Evolutionary conservation across 2,888 invertebrate species (phyloP), one percentile per base, ranked within the genome.

Genomic region (Sturmia bella): DNA sequence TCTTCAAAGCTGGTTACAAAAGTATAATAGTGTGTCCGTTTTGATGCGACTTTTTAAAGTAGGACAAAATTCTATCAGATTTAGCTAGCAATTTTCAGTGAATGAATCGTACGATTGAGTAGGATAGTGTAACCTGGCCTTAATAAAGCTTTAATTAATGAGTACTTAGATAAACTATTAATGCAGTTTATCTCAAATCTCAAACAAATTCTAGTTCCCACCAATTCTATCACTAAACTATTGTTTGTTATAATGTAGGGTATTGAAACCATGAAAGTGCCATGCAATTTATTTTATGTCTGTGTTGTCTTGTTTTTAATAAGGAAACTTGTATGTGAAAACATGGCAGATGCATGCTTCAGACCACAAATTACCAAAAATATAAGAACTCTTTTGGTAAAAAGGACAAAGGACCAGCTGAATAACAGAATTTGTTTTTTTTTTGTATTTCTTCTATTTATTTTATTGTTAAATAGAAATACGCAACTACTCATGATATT

Each of bases 341-440:
- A 45, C 66, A 73, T 66, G 66, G 66, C 72, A 72, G 66, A 72
- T 61, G 72, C 52, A 78, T 59, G 57, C 52, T 66, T 72, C 54
- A 72, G 52, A 45, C 78, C 78, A 66, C 78, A 79, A 79, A 79
- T 73, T 79, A 66, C 45, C 52, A 68, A 79, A 78, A 61, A 59
- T 59, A 52, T 59, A 52, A 52, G 45, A 73, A 54, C 17, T 43
- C 45, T 52, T 59, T 78, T 50, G 17, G 9, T 6, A 11, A 43
- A 72, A 61, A 21, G 45, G 32, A 41, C 43, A 12, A 45, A 64
- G 50, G 57, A 57, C 27, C 45, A 75, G 69, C 54, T 76, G 57
- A 76, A 70, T 56, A 74, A 56, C 68, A 59, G 57, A 57, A 66
- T 24, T 7, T 50, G 61, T 15, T 61, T 39, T 39, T 24, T 52